Conservation (phyloP, 2,797 vertebrate species). For the Silurus aristotelis region DNA sequence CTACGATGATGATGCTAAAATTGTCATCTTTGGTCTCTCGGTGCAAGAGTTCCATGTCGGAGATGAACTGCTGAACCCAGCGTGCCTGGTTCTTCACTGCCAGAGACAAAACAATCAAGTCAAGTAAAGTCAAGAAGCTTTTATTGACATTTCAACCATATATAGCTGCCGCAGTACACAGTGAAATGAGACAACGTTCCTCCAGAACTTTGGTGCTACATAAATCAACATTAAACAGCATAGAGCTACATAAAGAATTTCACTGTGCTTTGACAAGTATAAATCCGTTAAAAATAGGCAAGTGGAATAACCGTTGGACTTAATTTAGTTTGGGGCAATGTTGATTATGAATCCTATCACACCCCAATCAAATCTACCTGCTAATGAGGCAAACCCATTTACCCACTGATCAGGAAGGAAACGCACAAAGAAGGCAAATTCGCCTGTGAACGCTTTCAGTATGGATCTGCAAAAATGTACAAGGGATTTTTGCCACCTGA, state of each 20-base stretch:
- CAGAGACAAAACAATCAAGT: slow-evolving; percentile 13
- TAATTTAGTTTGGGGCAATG: not conserved
- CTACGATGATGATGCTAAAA: slow-evolving; percentile 93
- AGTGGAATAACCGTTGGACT: not conserved
- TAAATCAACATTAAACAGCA: not conserved
- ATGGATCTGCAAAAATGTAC: not conserved
- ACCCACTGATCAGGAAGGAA: not conserved
- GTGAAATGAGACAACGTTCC: too few species aligned
- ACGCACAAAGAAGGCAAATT: not conserved
- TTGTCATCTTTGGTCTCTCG: slow-evolving; percentile 83
- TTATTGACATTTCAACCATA: too few species aligned
- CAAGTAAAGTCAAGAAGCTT: not conserved
- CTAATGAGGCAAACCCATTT: not conserved
- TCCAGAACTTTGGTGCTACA: too few species aligned
- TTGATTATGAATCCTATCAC: not conserved
- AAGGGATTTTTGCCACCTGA: not conserved
- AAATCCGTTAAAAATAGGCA: not conserved
- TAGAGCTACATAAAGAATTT: not conserved
- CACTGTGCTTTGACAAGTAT: too few species aligned
- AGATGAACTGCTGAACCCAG: slow-evolving; percentile 97
- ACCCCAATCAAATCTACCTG: not conserved
- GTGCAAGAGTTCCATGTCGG: slow-evolving; percentile 89
- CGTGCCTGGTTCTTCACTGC: slow-evolving; percentile 98
- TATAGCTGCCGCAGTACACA: too few species aligned
- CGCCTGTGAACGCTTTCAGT: not conserved